Base-by-base conservation (phyloP, 2,797 vertebrate species). In the Notolabrus celidotus region DNA sequence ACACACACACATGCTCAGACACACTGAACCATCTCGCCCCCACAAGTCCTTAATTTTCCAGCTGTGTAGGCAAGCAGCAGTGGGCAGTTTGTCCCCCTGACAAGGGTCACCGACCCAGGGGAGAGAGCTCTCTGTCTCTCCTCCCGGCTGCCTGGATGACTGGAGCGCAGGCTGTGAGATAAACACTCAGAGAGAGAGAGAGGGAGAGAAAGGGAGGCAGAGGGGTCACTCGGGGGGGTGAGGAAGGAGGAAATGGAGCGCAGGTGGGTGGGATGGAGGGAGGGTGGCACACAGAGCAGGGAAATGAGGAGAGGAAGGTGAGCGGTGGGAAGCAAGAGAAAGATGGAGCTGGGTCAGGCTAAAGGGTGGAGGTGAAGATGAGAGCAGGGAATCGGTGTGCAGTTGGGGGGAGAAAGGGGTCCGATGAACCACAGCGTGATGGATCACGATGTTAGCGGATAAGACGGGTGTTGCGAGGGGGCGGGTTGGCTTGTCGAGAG, bases 41-140 rank as follows among this genome's bases (percentile, higher is more conserved):
- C 69, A 67, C 84, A 52, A 89, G 84, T 88, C 85, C 85, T 88
- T 90, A 65, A 91, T 90, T 91, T 92, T 92, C 88, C 88, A 90
- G 86, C 77, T 86, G 83, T 88, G 85, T 90, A 88, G 87, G 80
- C 89, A 89, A 83, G 85, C 79, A 82, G 87, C 57, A 59, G 84
- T 85, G 85, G 82, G 82, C 87, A 90, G 84, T 91, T 87, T 90
- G 86, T 85, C 79, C 88, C 85, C 49, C 54, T 71, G 90, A 89
- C 79, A 88, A 87, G 88, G 90, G 85, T 91, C 88, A 85, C 67
- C n/a, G 25, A 80, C 89, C 79, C 72, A 3, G 53, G 80, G 73
- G 65, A 83, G 69, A 56, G 80, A 77, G 82, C 70, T 58, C 81
- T 82, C 67, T 54, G 58, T 85, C 74, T 78, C 65, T 64, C 57